Base-by-base conservation (phyloP, 2,888 invertebrate species). In the Cerastoderma edule region DNA sequence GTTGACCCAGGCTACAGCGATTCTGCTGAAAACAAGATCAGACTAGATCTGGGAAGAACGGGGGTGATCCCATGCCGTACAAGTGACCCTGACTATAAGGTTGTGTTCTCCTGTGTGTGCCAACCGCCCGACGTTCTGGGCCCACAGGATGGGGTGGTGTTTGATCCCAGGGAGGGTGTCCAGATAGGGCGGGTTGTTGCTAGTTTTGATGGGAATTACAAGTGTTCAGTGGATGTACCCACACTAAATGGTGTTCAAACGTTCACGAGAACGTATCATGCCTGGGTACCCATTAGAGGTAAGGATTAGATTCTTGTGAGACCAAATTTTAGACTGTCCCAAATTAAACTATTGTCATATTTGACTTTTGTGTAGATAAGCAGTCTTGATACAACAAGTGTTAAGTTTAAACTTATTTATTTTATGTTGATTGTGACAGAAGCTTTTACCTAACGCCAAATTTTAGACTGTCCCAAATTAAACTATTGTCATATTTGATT, bases 51-150 rank as follows among this genome's bases (percentile, higher is more conserved):
- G 1, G 71, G 78, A 32, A 72, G 74, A 28, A 46, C 44, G 6
- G 71, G 65, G 16, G 44, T 75, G n/a, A 57, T 88, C 10, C 84
- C 85, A 0, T 88, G 88, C 48, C 66, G 73, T 28, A 81, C 83
- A 8, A 81, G 86, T n/a, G 75, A 84, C 35, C 87, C 88, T 0
- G 28, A 72, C 8, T 53, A 82, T 24, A 80, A 78, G 30, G 86
- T 89, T 48, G 79, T 33, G 28, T 60, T 60, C 27, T 13, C n/a
- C 24, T 50, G 50, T 19, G n/a, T n/a, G 8, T 53, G 53, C 24
- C 24, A 53, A n/a, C 53, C 53, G 13, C 53, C 22, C 3, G 27
- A 27, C 24, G 39, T 35, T 1, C 35, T 33, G 2, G 75, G 75
- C 10, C 63, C 63, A 30, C 39, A 66, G 24, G 75, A 84, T 35